Evolutionary conservation across 1,140 invertebrate species (phyloP).

Genomic region (Ostrea denselamellosa): DNA sequence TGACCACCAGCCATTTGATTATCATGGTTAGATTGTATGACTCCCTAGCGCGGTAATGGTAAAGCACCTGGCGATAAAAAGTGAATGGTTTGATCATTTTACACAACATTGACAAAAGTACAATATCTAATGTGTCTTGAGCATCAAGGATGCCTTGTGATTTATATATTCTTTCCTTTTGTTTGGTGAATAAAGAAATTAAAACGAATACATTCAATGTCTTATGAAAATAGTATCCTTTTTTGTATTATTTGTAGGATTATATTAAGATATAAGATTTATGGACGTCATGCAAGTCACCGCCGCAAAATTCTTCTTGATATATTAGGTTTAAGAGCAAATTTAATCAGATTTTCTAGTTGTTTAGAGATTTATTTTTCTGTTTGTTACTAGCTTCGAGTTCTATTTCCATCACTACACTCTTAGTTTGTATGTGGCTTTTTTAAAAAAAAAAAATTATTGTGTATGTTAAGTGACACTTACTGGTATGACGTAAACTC

Average conservation of each 20-base stretch:
- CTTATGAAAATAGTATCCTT: neutral
- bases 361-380: no score
- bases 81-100: no score
- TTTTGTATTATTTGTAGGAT: neutral
- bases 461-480: neutral
- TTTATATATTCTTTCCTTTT: neutral
- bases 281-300: neutral
- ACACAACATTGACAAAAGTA: neutral
- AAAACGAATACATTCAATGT: neutral
- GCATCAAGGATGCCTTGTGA: neutral
- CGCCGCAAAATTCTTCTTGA: no score
- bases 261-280: neutral
- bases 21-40: neutral
- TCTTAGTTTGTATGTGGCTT: no score
- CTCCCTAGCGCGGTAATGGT: neutral
- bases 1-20: neutral
- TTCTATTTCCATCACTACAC: no score
- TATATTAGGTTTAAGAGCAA: neutral
- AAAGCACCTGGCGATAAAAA: no score
- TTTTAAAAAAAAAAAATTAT: no score
- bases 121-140: neutral
- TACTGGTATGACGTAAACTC: neutral
- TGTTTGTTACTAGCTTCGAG: no score
- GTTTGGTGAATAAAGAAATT: neutral
- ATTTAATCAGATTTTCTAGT: no score